These are phyloP conservation scores for Melinaea marsaeus DNA, from an alignment of 2,888 invertebrate genomes.

Conservation along the genomic window DNA sequence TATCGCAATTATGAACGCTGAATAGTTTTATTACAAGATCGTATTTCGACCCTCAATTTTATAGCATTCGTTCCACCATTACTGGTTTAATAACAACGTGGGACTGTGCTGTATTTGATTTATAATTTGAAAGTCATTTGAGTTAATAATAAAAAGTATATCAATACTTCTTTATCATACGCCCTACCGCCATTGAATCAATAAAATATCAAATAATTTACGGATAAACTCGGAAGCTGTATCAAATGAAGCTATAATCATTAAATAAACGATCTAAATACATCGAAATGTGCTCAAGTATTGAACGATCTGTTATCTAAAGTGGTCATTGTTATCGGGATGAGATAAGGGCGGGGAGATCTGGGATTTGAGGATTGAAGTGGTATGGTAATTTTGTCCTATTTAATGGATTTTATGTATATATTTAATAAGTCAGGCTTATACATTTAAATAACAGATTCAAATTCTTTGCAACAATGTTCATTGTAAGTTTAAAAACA, in stretches of 20 bases:
- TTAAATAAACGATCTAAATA: background rate
- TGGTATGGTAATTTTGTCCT: no score
- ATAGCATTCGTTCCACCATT: constrained; percentile 1
- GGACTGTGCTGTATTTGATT: background rate
- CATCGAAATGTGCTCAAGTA: background rate
- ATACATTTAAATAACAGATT: no score
- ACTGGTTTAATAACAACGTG: background rate
- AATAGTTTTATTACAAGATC: background rate
- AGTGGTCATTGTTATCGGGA: constrained; percentile 23
- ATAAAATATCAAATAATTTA: background rate
- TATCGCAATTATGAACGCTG: background rate
- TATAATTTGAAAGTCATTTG: no score
- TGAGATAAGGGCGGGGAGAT: no score
- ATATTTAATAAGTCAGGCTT: no score
- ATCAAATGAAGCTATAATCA: background rate
- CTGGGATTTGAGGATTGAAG: no score
- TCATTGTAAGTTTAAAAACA: no score
- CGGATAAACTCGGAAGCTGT: background rate
- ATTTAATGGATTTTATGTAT: no score
- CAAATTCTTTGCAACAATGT: no score
- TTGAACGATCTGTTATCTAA: constrained; percentile 16
- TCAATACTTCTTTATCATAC: background rate
- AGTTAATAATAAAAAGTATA: no score
- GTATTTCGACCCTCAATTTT: background rate
- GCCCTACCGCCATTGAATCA: background rate